A percentile compares a stretch with the other conserved stretches of the same genome.
Evolutionary conservation across 2,888 invertebrate species (phyloP).

Genomic region (Crioceris asparagi): DNA sequence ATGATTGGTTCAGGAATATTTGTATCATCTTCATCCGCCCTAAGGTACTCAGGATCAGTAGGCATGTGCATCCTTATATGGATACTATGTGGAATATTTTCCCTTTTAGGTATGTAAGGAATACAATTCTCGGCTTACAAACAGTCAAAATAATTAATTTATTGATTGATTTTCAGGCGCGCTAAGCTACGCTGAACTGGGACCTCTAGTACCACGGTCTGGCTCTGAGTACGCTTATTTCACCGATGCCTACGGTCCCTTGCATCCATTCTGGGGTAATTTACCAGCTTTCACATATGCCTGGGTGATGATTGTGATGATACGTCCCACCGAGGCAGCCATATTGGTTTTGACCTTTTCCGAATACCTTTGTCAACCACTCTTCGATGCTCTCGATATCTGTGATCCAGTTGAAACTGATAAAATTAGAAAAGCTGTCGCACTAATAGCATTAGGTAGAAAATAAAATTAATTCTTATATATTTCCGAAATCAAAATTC

Average conservation of each 20-base stretch:
- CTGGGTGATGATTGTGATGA: conserved; percentile 65
- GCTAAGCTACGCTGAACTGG: conserved; percentile 69
- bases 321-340: conserved; percentile 69
- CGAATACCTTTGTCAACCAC: conserved; percentile 61
- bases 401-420: conserved; percentile 32
- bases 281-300: conserved; percentile 65
- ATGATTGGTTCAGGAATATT: conserved; percentile 90
- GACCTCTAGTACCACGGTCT: conserved; percentile 65
- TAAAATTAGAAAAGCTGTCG: conserved; percentile 47
- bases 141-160: too few relatives aligned
- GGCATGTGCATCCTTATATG: conserved; percentile 70
- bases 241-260: conserved; percentile 57
- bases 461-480: too few relatives aligned
- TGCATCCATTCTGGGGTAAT: conserved; percentile 59
- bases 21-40: conserved; percentile 68
- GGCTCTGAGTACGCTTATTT: conserved; percentile 77
- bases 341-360: conserved; percentile 67
- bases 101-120: conserved; percentile 53
- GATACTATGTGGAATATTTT: conserved; percentile 66
- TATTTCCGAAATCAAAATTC: too few relatives aligned
- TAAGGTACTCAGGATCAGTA: conserved; percentile 66
- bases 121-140: too few relatives aligned
- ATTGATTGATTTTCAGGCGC: conserved; percentile 50
- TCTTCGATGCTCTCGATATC: conserved; percentile 39
- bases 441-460: conserved; percentile 55